These are phyloP conservation scores for cattle (Bos taurus) DNA, from an alignment of 2,113 vertebrate genomes.

Conservation along the genomic window DNA sequence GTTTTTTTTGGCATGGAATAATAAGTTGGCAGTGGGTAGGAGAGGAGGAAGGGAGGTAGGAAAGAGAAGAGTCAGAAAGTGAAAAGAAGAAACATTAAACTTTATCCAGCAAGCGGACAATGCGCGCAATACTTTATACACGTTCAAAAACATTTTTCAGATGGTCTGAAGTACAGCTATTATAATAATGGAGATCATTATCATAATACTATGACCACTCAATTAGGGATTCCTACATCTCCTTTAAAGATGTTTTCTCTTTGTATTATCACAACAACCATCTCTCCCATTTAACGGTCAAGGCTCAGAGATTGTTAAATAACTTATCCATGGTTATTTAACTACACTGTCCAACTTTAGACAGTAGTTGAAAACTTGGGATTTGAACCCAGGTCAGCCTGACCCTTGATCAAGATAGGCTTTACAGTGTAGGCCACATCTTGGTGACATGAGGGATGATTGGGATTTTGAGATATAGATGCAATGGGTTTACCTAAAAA, in stretches of 20 bases:
- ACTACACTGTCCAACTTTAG: neutral
- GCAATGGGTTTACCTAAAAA: neutral
- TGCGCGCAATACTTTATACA: neutral
- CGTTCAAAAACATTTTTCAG: neutral
- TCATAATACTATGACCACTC: neutral
- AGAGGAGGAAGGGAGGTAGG: neutral
- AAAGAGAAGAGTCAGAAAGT: neutral
- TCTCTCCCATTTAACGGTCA: neutral
- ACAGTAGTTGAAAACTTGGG: neutral
- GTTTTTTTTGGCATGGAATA: neutral
- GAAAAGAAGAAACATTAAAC: neutral
- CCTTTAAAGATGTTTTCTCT: neutral
- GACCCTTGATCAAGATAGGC: neutral
- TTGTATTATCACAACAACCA: neutral
- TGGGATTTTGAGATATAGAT: neutral
- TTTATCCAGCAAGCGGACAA: neutral
- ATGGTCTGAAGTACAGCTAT: neutral
- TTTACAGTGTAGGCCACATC: neutral
- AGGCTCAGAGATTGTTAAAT: neutral
- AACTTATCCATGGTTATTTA: neutral
- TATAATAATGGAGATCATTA: neutral
- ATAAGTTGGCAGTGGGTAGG: neutral
- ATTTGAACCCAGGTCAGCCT: neutral
- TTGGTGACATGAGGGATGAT: neutral
- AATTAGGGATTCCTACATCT: neutral